phyloP scores from a whole-genome alignment of 1,140 invertebrate species.

The Pseudomyrmex flavicornis region DNA sequence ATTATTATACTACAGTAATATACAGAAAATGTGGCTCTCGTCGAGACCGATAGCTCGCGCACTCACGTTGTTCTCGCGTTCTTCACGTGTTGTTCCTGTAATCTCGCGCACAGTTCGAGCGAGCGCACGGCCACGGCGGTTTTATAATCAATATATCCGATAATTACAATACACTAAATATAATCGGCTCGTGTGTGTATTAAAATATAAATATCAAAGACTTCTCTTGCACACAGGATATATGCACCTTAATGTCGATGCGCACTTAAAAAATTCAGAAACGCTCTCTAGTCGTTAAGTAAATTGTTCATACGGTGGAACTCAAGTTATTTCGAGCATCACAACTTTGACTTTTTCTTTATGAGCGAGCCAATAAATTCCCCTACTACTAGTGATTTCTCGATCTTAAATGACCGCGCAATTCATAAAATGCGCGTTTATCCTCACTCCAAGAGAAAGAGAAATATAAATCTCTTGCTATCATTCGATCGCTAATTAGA shows the following conservation, averaged over 20 bases:
- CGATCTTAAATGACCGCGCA: no score
- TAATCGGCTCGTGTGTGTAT: constrained; percentile 82
- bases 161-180: constrained; percentile 81
- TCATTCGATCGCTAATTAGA: no score
- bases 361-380: no score
- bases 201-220: constrained; percentile 84
- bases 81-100: constrained; percentile 7
- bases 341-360: no score
- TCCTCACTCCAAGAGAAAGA: no score
- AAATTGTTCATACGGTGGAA: constrained; percentile 51
- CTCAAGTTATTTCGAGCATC: no score
- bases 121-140: constrained; percentile 31
- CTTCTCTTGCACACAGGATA: constrained; percentile 76
- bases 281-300: constrained; percentile 62
- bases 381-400: no score
- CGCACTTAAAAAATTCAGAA: constrained; percentile 71
- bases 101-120: constrained; percentile 19
- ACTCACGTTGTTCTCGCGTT: neutral
- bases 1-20: constrained; percentile 84
- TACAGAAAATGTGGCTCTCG: constrained; percentile 78
- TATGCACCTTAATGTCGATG: constrained; percentile 70
- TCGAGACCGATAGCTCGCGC: constrained; percentile 35
- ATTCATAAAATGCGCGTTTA: no score
- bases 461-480: no score
- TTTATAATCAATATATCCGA: constrained; percentile 73